A percentile compares a stretch with the other conserved stretches of the same genome.
Conservation (phyloP, 1,140 invertebrate species). For the Globodera ellingtonae region DNA sequence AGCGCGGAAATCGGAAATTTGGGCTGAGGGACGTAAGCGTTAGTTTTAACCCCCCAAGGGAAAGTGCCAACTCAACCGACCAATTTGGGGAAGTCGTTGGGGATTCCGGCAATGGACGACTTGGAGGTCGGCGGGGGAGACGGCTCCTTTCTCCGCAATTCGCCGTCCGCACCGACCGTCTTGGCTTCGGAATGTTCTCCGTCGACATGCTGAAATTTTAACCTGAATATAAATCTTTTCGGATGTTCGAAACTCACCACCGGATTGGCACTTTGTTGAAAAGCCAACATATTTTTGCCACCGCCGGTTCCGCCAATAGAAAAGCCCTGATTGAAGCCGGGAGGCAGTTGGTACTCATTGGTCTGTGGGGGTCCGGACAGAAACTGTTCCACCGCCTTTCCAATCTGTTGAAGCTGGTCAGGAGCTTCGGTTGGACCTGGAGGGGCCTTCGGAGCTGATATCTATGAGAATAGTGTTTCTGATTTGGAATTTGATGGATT, state of each 20-base stretch:
- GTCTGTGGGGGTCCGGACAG: conserved; percentile 59
- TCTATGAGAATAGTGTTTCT: neutral
- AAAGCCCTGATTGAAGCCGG: conserved; percentile 64
- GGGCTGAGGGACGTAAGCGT: conserved; percentile 32
- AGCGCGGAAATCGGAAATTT: conserved; percentile 51
- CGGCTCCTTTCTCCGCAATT: conserved; percentile 37
- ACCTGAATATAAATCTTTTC: conserved; percentile 23
- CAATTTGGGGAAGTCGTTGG: conserved; percentile 53
- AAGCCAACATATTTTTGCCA: conserved; percentile 43
- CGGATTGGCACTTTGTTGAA: conserved; percentile 45
- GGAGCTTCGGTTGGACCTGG: conserved; percentile 16
- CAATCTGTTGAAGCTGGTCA: conserved; percentile 48
- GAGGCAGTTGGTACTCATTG: conserved; percentile 54
- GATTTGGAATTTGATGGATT: neutral
- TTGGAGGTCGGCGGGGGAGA: conserved; percentile 23
- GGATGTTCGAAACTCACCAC: conserved; percentile 30
- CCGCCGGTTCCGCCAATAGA: conserved; percentile 49
- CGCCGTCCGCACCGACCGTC: neutral
- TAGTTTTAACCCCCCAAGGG: neutral
- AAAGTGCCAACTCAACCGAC: neutral
- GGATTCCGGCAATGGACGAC: conserved; percentile 62
- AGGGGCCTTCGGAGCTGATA: conserved; percentile 17
- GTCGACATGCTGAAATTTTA: conserved; percentile 12
- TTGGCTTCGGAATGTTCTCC: neutral
- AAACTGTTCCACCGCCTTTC: conserved; percentile 60